These are phyloP conservation scores for Tiliacea citrago DNA, from an alignment of 2,888 invertebrate genomes.

Conservation along the genomic window DNA sequence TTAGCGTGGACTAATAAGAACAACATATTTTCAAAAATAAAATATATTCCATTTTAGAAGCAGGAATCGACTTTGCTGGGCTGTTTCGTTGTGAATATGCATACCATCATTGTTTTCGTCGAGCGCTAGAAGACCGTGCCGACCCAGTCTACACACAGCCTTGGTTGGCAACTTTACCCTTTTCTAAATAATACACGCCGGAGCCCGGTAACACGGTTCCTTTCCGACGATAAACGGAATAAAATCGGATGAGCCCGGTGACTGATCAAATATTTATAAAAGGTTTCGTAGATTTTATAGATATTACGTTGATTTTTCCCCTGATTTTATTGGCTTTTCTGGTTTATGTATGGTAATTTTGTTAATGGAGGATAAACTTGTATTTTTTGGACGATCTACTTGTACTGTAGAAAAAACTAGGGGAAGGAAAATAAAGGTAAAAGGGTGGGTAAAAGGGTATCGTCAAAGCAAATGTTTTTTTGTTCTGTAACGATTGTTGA, in stretches of 20 bases:
- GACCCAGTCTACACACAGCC: not conserved
- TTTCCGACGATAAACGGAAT: constrained; percentile 32
- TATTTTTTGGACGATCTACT: constrained; percentile 1
- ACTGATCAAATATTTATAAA: constrained; percentile 58
- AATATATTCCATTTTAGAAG: too few relatives aligned
- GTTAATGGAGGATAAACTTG: not conserved
- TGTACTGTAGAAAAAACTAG: too few relatives aligned
- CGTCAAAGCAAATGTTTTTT: too few relatives aligned
- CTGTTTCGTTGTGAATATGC: too few relatives aligned
- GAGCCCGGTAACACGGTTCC: constrained; percentile 18
- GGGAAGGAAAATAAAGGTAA: not conserved
- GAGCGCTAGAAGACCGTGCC: not conserved
- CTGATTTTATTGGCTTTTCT: constrained; percentile 21
- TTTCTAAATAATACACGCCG: constrained; percentile 41
- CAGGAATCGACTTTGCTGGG: too few relatives aligned
- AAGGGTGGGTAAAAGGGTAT: not conserved
- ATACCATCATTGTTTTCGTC: not conserved
- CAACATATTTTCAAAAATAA: too few relatives aligned
- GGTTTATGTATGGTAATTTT: constrained; percentile 25
- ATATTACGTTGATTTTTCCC: constrained; percentile 33
- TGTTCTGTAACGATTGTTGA: not conserved
- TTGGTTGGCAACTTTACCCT: constrained; percentile 20
- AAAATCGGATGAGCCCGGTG: constrained; percentile 37
- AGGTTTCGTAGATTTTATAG: constrained; percentile 28
- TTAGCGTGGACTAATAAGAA: too few relatives aligned